These are phyloP conservation scores for Gorsachius goisagi DNA, from an alignment of 2,113 vertebrate species.

Conservation along the genomic window DNA sequence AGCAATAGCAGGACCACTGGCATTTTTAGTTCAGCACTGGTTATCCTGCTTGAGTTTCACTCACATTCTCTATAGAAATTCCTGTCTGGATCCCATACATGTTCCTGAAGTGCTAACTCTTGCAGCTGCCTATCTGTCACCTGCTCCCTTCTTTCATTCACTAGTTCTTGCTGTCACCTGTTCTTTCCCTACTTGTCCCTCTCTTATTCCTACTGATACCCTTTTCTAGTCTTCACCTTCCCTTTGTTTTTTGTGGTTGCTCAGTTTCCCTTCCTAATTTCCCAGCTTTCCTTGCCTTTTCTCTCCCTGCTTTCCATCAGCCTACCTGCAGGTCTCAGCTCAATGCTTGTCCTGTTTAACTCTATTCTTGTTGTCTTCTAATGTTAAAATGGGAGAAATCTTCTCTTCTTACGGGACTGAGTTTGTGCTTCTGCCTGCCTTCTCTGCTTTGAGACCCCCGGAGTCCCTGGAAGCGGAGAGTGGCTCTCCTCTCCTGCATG, in stretches of 20 bases:
- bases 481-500: background rate
- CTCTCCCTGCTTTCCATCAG: background rate
- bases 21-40: slow-evolving; percentile 6
- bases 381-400: background rate
- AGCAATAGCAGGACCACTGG: background rate
- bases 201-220: background rate
- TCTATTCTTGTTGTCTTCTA: background rate
- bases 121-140: slow-evolving; percentile 27
- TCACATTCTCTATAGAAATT: slow-evolving; percentile 18
- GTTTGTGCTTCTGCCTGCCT: background rate
- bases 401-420: background rate
- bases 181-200: background rate
- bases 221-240: background rate
- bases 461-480: background rate
- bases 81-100: background rate
- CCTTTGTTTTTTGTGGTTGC: background rate
- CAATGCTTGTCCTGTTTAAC: background rate
- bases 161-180: background rate
- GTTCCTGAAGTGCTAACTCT: background rate
- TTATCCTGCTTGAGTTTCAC: slow-evolving; percentile 8
- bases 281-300: background rate
- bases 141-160: slow-evolving; percentile 20
- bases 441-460: background rate
- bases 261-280: background rate
- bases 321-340: background rate